phyloP scores from a whole-genome alignment of 2,797 vertebrate genomes.

The Macropodus opercularis region DNA sequence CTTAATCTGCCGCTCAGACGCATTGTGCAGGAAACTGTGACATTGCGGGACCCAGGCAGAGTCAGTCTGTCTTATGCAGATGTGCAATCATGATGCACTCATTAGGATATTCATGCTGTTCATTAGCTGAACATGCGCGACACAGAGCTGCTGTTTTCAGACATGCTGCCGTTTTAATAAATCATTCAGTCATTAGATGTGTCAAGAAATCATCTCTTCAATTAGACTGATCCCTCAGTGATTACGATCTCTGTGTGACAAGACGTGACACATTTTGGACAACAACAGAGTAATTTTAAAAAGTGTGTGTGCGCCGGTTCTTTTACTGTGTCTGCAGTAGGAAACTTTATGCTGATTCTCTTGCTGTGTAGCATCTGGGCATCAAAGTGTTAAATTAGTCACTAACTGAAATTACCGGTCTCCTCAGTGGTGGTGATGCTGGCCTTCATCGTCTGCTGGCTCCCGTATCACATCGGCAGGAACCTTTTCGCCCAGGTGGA shows the following conservation, averaged over 20 bases:
- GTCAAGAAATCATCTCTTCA: slow-evolving; percentile 51
- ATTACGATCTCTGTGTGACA: background rate
- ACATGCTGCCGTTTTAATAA: slow-evolving; percentile 19
- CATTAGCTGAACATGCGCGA: slow-evolving; percentile 45
- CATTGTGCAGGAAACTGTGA: slow-evolving; percentile 36
- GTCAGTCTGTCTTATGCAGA: slow-evolving; percentile 25
- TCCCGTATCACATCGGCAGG: slow-evolving; percentile 90
- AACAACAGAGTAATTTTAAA: too few species aligned
- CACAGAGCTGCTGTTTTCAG: slow-evolving; percentile 27
- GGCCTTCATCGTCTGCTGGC: slow-evolving; percentile 90
- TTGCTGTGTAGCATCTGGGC: background rate
- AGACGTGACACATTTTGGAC: background rate
- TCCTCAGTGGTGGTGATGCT: slow-evolving; percentile 85
- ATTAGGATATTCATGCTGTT: slow-evolving; percentile 55
- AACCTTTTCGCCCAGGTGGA: slow-evolving; percentile 88
- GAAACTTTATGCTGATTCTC: slow-evolving; percentile 1
- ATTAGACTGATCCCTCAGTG: background rate
- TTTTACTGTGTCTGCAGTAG: slow-evolving; percentile 13
- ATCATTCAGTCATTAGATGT: slow-evolving; percentile 42
- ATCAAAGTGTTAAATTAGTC: background rate
- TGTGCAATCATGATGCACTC: slow-evolving; percentile 49
- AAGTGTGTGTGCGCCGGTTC: slow-evolving; percentile 4
- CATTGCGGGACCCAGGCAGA: slow-evolving; percentile 19
- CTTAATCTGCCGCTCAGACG: slow-evolving; percentile 43
- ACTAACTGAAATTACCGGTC: background rate